Base-by-base conservation (phyloP, 2,888 invertebrate genomes). In the Scaptomyza flava region DNA sequence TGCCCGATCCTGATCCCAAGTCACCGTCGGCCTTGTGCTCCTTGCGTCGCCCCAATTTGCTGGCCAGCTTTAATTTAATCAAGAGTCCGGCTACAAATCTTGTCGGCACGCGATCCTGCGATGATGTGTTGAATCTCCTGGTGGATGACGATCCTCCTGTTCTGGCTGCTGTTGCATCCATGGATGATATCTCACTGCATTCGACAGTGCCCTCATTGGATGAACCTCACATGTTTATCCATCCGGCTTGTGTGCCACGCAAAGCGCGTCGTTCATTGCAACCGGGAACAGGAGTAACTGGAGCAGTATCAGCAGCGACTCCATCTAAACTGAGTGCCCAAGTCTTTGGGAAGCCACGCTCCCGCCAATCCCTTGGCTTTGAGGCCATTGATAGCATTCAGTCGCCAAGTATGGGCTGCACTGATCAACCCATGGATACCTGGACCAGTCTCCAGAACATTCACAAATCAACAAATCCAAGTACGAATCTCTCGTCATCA, bases 371-470 rank as follows among this genome's bases (percentile, higher is more conserved):
- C 0, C 51, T 87, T 4, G 90, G 91, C 87, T 83, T 85, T 51
- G 81, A 81, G 64, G 86, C 89, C 23, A 78, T 89, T 27, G 88
- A 89, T 42, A 83, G 51, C 42, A 45, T 83, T 0, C 74, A 82
- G 38, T 34, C 77, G n/a, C 34, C 77, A 4, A 43, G 45, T 1
- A n/a, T 50, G 6, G 14, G 33, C 17, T 50, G 64, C 54, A 47
- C 52, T 12, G 67, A 73, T 20, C 71, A 72, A 53, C 75, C 67
- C 45, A 84, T 92, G 64, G 91, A 89, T 41, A 92, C 92, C 14
- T 95, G 94, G 93, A 94, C 95, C 27, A 95, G 95, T 87, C 91
- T 95, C 48, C 95, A 95, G 81, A 95, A 95, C 78, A 93, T 94
- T 87, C 87, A 90, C 46, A 87, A 86, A 38, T 80, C 83, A 70